phyloP scores from a whole-genome alignment of 2,113 vertebrate species.

The Barnardius zonarius region DNA sequence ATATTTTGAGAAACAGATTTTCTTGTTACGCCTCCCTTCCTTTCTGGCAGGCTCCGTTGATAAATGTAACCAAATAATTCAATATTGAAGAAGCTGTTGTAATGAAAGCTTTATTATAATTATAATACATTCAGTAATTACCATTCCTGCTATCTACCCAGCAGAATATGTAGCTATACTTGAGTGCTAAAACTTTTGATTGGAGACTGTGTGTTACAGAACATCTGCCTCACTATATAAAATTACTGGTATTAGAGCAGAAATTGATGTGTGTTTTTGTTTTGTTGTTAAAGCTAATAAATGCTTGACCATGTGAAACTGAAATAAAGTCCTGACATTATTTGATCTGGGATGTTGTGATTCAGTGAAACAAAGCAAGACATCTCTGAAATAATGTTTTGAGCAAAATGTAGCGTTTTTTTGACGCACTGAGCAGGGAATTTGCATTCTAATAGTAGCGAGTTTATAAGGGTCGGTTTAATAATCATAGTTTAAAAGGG shows the following conservation, averaged over 20 bases:
- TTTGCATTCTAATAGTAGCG: neutral
- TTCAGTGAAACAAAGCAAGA: neutral
- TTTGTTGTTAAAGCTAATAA: neutral
- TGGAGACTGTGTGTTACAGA: neutral
- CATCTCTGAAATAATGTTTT: neutral
- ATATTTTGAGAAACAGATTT: neutral
- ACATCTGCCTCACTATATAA: neutral
- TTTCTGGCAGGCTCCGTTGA: neutral
- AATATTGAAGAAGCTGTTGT: neutral
- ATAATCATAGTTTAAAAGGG: neutral
- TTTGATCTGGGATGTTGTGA: neutral
- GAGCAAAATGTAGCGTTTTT: fast-evolving
- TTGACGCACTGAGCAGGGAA: neutral
- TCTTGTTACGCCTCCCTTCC: neutral
- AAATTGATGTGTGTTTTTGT: neutral
- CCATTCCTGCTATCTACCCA: neutral
- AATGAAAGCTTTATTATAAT: neutral
- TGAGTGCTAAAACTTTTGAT: neutral
- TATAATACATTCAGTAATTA: neutral
- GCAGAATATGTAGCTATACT: neutral
- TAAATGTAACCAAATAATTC: neutral
- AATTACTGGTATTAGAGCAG: neutral
- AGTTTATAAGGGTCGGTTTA: neutral
- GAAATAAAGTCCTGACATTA: neutral
- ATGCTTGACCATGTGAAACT: neutral